phyloP scores from a whole-genome alignment of 64 coral and sea anemone genomes.

The Actinia tenebrosa region DNA sequence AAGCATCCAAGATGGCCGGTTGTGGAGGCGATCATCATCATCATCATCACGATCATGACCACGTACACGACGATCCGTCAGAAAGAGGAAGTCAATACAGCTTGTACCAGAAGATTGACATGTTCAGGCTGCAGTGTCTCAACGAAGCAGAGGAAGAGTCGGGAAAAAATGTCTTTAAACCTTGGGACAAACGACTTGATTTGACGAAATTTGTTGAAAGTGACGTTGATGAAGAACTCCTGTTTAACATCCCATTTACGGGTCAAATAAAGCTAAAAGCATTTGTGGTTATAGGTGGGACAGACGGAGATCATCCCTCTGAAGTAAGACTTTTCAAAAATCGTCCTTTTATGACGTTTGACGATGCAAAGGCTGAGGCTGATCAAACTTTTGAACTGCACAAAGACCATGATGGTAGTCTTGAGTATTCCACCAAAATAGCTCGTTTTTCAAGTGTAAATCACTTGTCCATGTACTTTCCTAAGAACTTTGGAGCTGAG shows the following conservation, averaged over 20 bases:
- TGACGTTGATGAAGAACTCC: constrained; percentile 79
- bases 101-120: constrained; percentile 72
- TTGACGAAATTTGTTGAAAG: constrained; percentile 84
- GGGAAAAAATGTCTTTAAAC: constrained; percentile 87
- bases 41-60: constrained; percentile 28
- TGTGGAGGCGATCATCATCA: constrained; percentile 60
- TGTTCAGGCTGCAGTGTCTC: constrained; percentile 82
- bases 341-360: constrained; percentile 92
- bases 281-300: constrained; percentile 83
- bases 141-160: constrained; percentile 89
- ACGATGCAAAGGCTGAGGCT: constrained; percentile 71
- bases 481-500: constrained; percentile 93
- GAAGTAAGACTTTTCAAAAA: constrained; percentile 95
- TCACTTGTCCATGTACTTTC: constrained; percentile 90
- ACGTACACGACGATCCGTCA: constrained; percentile 58
- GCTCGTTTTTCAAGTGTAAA: constrained; percentile 90
- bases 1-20: constrained; percentile 73
- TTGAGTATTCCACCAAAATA: constrained; percentile 90
- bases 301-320: constrained; percentile 82
- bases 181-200: constrained; percentile 81
- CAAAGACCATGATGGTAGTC: constrained; percentile 75
- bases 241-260: constrained; percentile 91
- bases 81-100: constrained; percentile 78
- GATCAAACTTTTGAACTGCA: constrained; percentile 89
- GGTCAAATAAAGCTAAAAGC: constrained; percentile 86